These are phyloP conservation scores for Psix sp. DNA, from an alignment of 1,140 invertebrate species.

Conservation along the genomic window DNA sequence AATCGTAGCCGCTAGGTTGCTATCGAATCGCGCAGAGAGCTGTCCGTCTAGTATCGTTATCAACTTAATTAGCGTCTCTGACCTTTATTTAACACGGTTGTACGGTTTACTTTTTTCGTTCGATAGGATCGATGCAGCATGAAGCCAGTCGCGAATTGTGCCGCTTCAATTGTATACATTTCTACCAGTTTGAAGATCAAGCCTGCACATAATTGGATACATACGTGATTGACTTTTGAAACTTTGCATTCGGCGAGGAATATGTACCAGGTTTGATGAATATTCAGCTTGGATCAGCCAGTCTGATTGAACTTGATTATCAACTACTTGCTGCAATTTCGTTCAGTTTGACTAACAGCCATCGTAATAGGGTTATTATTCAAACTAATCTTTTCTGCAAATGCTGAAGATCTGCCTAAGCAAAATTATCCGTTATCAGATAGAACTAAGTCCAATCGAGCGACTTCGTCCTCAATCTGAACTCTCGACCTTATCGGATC, in stretches of 20 bases:
- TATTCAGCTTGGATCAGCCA: conserved; percentile 26
- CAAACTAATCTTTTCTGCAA: background rate
- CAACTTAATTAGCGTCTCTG: conserved; percentile 25
- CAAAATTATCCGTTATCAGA: too few species aligned
- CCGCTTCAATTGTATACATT: conserved; percentile 5
- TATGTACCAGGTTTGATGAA: conserved; percentile 26
- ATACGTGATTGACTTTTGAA: conserved; percentile 24
- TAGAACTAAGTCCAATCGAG: too few species aligned
- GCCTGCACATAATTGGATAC: background rate
- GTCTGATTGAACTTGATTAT: conserved; percentile 18
- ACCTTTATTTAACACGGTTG: conserved; percentile 8
- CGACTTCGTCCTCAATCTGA: too few species aligned
- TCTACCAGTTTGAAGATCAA: conserved; percentile 8
- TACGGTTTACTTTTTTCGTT: conserved; percentile 7
- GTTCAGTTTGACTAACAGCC: background rate
- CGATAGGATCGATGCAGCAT: conserved; percentile 8
- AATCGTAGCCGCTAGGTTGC: too few species aligned
- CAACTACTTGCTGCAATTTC: conserved; percentile 4
- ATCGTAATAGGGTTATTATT: conserved; percentile 8
- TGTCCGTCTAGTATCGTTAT: conserved; percentile 25
- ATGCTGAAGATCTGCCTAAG: too few species aligned
- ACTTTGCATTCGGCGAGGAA: conserved; percentile 8
- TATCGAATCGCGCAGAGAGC: conserved; percentile 42
- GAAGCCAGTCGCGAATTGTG: conserved; percentile 5
- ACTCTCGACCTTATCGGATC: too few species aligned